These are phyloP conservation scores for Meriones psammophilus DNA, from an alignment of 2,797 vertebrate genomes.

Conservation along the genomic window DNA sequence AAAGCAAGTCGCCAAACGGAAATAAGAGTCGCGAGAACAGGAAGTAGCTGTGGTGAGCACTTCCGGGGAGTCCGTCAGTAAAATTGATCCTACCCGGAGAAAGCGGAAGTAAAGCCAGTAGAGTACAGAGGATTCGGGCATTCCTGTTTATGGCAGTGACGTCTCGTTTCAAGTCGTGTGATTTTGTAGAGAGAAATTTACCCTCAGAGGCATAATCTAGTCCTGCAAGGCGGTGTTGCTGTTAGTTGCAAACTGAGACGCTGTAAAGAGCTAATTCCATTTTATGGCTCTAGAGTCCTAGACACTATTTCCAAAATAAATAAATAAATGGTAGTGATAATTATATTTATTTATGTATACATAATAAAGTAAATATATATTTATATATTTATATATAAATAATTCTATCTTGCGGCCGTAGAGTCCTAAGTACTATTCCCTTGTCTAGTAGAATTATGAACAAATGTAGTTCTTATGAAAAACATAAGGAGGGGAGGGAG, in stretches of 20 bases:
- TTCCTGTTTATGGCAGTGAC: constrained; percentile 61
- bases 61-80: not conserved
- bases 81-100: constrained; percentile 22
- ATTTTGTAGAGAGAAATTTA: not conserved
- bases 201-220: too few species aligned
- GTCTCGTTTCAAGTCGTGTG: not conserved
- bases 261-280: not conserved
- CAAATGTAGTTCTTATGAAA: constrained; percentile 12
- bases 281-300: not conserved
- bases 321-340: not conserved
- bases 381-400: not conserved
- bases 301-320: not conserved
- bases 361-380: not conserved
- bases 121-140: constrained; percentile 81
- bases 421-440: not conserved
- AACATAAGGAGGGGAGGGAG: not conserved
- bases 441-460: not conserved
- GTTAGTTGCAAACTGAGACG: not conserved
- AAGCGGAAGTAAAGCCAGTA: not conserved
- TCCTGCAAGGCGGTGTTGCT: not conserved
- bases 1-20: rapidly evolving
- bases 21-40: rapidly evolving
- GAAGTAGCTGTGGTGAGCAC: not conserved
- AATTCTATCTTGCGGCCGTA: not conserved
- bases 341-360: not conserved